phyloP scores from a whole-genome alignment of 2,113 vertebrate species.

The Chunga burmeisteri region DNA sequence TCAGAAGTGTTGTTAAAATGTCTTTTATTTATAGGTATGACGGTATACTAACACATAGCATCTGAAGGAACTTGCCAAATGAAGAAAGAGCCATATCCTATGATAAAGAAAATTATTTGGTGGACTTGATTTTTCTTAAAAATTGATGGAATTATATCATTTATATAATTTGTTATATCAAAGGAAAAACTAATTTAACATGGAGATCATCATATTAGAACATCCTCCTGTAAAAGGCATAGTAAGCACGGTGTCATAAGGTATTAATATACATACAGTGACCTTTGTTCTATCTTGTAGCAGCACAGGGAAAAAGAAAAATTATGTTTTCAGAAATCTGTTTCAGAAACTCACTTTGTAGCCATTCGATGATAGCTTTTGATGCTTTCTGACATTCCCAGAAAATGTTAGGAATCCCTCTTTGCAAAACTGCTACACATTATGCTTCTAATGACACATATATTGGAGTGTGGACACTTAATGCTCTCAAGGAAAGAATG shows the following conservation, averaged over 20 bases:
- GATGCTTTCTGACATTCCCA: background rate
- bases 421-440: background rate
- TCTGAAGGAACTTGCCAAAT: background rate
- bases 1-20: background rate
- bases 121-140: background rate
- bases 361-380: background rate
- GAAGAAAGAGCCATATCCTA: background rate
- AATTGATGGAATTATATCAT: background rate
- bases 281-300: constrained; percentile 16
- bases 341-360: background rate
- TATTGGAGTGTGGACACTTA: background rate
- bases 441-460: background rate
- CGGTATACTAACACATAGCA: background rate
- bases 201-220: background rate
- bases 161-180: background rate
- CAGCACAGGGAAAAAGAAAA: background rate
- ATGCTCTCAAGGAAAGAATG: background rate
- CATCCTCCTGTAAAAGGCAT: background rate
- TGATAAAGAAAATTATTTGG: background rate
- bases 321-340: background rate
- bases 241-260: background rate
- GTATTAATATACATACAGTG: background rate
- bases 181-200: background rate
- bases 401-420: background rate
- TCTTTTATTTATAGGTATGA: background rate